A percentile compares a stretch with the other conserved stretches of the same genome.
Evolutionary conservation across 2,113 vertebrate genomes (phyloP).

Genomic region (Urocitellus parryii): DNA sequence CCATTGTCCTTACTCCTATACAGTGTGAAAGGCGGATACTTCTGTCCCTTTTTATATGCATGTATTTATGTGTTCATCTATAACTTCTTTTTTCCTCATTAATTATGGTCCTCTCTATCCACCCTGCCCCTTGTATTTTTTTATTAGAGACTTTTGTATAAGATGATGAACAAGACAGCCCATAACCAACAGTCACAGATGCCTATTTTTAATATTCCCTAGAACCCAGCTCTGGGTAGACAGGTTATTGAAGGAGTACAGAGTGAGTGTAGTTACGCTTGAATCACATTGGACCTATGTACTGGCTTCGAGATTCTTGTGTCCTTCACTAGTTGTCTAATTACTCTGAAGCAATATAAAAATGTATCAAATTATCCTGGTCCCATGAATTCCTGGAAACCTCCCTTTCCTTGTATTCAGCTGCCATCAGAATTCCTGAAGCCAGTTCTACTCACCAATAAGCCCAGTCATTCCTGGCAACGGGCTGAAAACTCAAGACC

Average conservation of each 20-base stretch:
- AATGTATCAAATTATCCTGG: neutral
- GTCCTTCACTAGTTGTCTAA: neutral
- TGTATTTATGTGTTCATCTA: neutral
- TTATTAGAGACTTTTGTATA: neutral
- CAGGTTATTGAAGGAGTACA: neutral
- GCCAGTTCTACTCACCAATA: neutral
- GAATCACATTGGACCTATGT: neutral
- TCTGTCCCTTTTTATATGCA: neutral
- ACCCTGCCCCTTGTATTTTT: too few species aligned
- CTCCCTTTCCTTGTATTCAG: neutral
- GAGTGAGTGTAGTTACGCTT: neutral
- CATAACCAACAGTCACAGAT: neutral
- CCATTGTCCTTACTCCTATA: neutral
- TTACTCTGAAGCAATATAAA: neutral
- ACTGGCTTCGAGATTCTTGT: neutral
- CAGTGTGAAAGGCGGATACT: slow-evolving; percentile 9
- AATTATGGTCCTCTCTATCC: neutral
- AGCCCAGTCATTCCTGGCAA: slow-evolving; percentile 6
- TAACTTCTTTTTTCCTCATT: neutral
- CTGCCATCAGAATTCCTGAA: neutral
- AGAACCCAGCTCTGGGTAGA: neutral
- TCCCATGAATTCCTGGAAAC: neutral
- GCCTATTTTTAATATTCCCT: neutral
- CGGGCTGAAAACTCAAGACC: slow-evolving; percentile 36
- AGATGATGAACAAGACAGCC: neutral